phyloP scores from a whole-genome alignment of 2,888 invertebrate genomes.

The Griposia aprilina region DNA sequence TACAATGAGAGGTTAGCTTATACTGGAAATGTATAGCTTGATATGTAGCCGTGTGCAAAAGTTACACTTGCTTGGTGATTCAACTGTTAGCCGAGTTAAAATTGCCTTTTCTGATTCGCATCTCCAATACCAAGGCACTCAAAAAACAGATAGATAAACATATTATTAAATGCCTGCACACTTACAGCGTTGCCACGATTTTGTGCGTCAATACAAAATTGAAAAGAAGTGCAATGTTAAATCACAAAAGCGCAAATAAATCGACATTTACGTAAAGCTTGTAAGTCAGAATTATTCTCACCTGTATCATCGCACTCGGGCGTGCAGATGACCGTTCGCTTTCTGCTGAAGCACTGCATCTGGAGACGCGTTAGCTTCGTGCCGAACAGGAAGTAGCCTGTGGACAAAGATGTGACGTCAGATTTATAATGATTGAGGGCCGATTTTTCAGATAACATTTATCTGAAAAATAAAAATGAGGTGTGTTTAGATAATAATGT shows the following conservation, averaged over 20 bases:
- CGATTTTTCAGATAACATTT: no score
- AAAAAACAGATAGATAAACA: neutral
- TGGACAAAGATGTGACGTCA: neutral
- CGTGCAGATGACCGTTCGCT: constrained; percentile 84
- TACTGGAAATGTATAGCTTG: no score
- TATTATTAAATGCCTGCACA: neutral
- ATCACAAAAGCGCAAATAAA: neutral
- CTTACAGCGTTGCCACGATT: neutral
- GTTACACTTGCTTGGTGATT: no score
- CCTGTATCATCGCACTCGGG: constrained; percentile 89
- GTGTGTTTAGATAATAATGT: no score
- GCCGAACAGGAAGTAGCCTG: constrained; percentile 88
- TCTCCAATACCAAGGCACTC: neutral
- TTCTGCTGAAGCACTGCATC: constrained; percentile 86
- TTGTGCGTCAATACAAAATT: neutral
- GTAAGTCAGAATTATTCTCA: constrained; percentile 53
- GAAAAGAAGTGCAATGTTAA: neutral
- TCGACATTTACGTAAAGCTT: neutral
- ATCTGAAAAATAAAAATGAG: no score
- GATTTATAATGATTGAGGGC: no score
- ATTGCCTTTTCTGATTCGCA: neutral
- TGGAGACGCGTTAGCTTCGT: constrained; percentile 85
- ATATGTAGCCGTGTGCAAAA: no score
- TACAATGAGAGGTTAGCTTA: no score
- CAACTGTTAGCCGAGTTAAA: neutral